Evolutionary conservation across 1,140 invertebrate species (phyloP), one percentile per base, ranked within the genome.

Genomic region (Melipona quadrifasciata): DNA sequence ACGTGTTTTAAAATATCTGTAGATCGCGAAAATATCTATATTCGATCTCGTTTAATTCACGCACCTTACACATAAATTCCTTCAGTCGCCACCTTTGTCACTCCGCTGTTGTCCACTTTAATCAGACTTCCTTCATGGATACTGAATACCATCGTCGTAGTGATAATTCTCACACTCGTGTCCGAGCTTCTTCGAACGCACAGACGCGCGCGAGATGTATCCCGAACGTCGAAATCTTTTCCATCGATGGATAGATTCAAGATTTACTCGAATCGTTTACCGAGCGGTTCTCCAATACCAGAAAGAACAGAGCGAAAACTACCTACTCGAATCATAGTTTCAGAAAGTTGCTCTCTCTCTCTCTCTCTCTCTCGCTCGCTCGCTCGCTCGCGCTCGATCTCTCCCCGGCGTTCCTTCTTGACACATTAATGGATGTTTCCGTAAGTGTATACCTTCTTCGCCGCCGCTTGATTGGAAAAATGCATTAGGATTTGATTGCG

Each of bases 401-500:
- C 51, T 53, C 5, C 4, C 5, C 24, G 51, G 24, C 24, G 71
- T 74, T 53, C 72, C 64, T 67, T n/a, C 64, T 76, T 68, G 73
- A 21, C 55, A 77, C 51, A 51, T 67, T 82, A 82, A 82, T 82
- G 81, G 81, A 82, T 82, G 65, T 82, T 67, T 82, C 58, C 81
- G 73, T 77, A 82, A 82, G 80, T 31, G 72, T 68, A 64, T 73
- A 11, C 0, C 64, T 17, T 6, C 81, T 68, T 77, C 58, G 53
- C 34, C 19, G 16, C 39, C n/a, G 53, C 53, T 39, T 77, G 74
- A 82, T 82, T 77, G 73, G 73, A 58, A 77, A 82, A 82, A 67
- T 76, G 81, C 81, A 82, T 82, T 82, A 82, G 73, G 81, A 77
- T 76, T 82, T 82, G 64, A 82, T 82, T 70, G 73, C 47, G 24